These are phyloP conservation scores for Bujurquina vittata DNA, from an alignment of 2,113 vertebrate genomes.

Conservation along the genomic window DNA sequence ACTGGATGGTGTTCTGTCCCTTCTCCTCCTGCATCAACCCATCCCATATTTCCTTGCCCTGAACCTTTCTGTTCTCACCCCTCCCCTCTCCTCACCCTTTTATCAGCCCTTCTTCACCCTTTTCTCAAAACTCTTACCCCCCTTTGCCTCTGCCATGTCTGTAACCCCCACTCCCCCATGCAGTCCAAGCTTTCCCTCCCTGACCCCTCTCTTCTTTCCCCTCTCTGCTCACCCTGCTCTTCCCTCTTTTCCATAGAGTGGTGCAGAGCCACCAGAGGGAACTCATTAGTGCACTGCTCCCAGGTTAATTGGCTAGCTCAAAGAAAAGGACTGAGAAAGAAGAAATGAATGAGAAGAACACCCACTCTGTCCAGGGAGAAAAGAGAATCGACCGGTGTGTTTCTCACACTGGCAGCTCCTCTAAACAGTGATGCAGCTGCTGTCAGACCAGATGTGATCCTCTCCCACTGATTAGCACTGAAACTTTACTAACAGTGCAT, in stretches of 20 bases:
- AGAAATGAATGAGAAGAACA: slow-evolving; percentile 77
- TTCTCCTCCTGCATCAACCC: slow-evolving; percentile 65
- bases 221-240: slow-evolving; percentile 57
- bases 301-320: slow-evolving; percentile 84
- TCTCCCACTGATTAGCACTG: slow-evolving; percentile 68
- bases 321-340: slow-evolving; percentile 74
- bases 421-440: slow-evolving; percentile 78
- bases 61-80: slow-evolving; percentile 35
- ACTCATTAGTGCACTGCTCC: slow-evolving; percentile 85
- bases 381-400: slow-evolving; percentile 81
- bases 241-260: slow-evolving; percentile 73
- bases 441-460: slow-evolving; percentile 78
- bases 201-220: slow-evolving; percentile 63
- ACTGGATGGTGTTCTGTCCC: slow-evolving; percentile 73
- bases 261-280: slow-evolving; percentile 82
- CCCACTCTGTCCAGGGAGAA: slow-evolving; percentile 74
- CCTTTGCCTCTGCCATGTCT: slow-evolving; percentile 59
- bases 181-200: slow-evolving; percentile 51
- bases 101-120: slow-evolving; percentile 63
- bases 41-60: slow-evolving; percentile 62
- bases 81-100: slow-evolving; percentile 42
- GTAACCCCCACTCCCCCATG: slow-evolving; percentile 27
- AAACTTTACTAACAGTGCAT: slow-evolving; percentile 55
- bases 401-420: slow-evolving; percentile 79
- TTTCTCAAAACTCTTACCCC: slow-evolving; percentile 62